Percentiles rank a stretch among this genome's conserved stretches.
Conservation (phyloP, 2,113 vertebrate species). For the Erythrolamprus reginae region DNA sequence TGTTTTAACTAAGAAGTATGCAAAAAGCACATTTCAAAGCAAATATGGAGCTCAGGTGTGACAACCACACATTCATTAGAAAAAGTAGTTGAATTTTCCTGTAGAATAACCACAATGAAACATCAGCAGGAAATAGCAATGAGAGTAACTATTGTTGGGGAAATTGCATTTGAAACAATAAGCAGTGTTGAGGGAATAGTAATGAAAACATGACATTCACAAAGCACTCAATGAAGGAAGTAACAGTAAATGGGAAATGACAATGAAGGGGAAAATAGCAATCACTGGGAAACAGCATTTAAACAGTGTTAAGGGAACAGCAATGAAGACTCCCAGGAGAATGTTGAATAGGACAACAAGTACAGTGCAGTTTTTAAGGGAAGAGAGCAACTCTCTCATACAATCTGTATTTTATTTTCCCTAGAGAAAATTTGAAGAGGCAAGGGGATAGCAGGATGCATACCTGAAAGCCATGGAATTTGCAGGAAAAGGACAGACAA, state of each 20-base stretch:
- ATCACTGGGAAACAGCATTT: background rate
- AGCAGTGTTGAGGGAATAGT: background rate
- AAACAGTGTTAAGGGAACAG: background rate
- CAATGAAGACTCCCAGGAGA: background rate
- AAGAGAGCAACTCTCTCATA: background rate
- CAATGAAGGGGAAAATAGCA: background rate
- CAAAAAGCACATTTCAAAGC: background rate
- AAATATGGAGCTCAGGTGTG: background rate
- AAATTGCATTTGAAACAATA: background rate
- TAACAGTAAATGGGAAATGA: background rate
- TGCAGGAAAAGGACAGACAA: background rate
- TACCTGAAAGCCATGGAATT: background rate
- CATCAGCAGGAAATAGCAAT: background rate
- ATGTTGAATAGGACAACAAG: background rate
- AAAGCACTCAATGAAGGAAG: background rate
- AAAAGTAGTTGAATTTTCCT: background rate
- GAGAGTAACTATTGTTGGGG: background rate
- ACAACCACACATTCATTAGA: background rate
- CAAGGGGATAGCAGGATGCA: background rate
- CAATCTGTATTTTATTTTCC: background rate
- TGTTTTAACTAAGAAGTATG: background rate
- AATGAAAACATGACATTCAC: background rate
- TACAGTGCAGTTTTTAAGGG: background rate
- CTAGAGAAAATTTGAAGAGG: background rate
- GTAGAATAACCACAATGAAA: background rate